Conservation (phyloP, 2,797 vertebrate genomes). For the Etheostoma nigrum region DNA sequence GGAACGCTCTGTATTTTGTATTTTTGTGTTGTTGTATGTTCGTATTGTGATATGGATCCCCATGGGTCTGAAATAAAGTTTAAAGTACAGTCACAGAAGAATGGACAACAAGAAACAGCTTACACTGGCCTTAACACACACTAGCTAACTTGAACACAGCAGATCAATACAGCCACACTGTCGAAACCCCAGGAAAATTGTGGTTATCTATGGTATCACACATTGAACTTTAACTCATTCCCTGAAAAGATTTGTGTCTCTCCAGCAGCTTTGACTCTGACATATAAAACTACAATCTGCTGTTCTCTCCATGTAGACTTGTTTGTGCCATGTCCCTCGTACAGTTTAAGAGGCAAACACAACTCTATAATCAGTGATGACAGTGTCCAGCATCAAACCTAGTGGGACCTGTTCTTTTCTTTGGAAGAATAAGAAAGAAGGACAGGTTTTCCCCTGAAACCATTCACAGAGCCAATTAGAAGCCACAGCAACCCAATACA, state of each 20-base stretch:
- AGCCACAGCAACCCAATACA: conserved; percentile 33
- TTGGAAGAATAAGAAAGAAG: not conserved
- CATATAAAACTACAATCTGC: conserved; percentile 12
- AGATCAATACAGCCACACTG: not conserved
- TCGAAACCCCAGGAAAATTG: not conserved
- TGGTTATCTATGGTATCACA: not conserved
- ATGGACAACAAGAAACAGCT: not conserved
- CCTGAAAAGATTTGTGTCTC: conserved; percentile 3
- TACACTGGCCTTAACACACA: not conserved
- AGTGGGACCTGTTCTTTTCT: conserved; percentile 11
- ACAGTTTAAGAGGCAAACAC: conserved; percentile 11
- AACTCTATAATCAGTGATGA: conserved; percentile 21
- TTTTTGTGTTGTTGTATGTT: no score
- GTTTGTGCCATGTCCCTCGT: not conserved
- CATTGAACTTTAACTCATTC: not conserved
- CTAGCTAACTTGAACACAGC: not conserved
- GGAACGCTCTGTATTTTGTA: no score
- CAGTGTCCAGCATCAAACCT: conserved; percentile 24
- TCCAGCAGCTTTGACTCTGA: conserved; percentile 18
- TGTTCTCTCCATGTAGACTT: conserved; percentile 10
- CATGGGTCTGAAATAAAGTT: no score
- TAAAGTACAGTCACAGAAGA: not conserved
- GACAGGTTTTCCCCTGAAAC: conserved; percentile 42
- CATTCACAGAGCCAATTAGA: conserved; percentile 37
- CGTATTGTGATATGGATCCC: no score